Evolutionary conservation across 2,888 invertebrate genomes (phyloP).

Genomic region (Trissolcus brochymenae): DNA sequence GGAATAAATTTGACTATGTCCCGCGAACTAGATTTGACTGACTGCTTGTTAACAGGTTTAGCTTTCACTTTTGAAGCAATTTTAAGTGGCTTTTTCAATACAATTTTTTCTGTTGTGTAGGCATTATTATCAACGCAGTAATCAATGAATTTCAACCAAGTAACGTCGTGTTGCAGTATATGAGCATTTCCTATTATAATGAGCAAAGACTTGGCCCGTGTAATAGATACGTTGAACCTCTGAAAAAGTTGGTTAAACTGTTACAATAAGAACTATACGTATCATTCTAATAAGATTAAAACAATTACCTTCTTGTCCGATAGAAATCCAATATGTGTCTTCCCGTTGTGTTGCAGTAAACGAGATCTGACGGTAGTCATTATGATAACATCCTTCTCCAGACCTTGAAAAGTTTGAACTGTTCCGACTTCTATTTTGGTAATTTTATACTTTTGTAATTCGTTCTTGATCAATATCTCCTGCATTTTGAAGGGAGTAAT

Average conservation of each 20-base stretch:
- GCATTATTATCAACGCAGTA: too few species aligned
- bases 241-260: slow-evolving; percentile 63
- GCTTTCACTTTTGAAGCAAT: too few species aligned
- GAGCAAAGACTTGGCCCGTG: slow-evolving; percentile 84
- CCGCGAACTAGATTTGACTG: too few species aligned
- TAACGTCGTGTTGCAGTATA: slow-evolving; percentile 69
- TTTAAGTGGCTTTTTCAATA: too few species aligned
- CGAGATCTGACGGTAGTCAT: slow-evolving; percentile 87
- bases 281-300: too few species aligned
- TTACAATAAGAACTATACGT: too few species aligned
- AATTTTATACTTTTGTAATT: slow-evolving; percentile 69
- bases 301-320: slow-evolving; percentile 77
- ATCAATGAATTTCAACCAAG: too few species aligned
- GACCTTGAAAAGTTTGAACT: slow-evolving; percentile 92
- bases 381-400: slow-evolving; percentile 88
- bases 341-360: slow-evolving; percentile 78
- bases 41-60: too few species aligned
- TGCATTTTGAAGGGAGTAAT: slow-evolving; percentile 79
- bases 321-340: slow-evolving; percentile 79
- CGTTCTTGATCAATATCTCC: slow-evolving; percentile 77
- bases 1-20: too few species aligned
- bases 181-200: slow-evolving; percentile 79
- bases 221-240: slow-evolving; percentile 86
- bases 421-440: slow-evolving; percentile 84
- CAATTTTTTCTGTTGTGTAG: too few species aligned